Evolutionary conservation across 2,113 vertebrate species (phyloP), one percentile per base, ranked within the genome.

Genomic region (Hiodon tergisus): DNA sequence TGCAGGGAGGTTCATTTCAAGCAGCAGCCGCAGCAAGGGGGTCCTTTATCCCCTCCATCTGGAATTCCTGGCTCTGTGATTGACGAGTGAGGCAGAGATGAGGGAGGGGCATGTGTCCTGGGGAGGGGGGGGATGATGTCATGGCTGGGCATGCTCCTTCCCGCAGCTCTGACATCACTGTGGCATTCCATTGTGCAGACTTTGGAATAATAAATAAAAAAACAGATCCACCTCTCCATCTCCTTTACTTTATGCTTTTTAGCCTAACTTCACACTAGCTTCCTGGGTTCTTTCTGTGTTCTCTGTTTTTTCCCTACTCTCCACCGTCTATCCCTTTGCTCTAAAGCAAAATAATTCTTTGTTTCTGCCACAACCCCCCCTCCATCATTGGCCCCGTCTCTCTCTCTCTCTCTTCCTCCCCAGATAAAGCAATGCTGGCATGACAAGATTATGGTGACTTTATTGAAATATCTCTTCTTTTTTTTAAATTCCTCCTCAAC

Each of bases 101-200:
- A 55, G 54, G 65, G 73, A 59, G 65, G 73, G 55, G 53, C n/a
- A 11, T 59, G 54, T 47, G 11, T 51, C 46, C 73, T 55, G 17
- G 13, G 72, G 72, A 54, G 72, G 63, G 65, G 72, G 65, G 72
- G 63, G 65, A 71, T 75, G 73, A 75, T 75, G 73, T 75, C 73
- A 75, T 75, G 54, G 31, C 63, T 67, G 54, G 73, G 73, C 73
- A 75, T 75, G 73, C 73, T 75, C 73, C 53, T 74, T 74, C 73
- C 73, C 61, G 73, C 73, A n/a, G 63, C 62, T 57, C 55, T 63
- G 59, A 63, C 71, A 52, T 73, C 71, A 62, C 71, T 67, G 63
- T 66, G 17, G 17, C 72, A 67, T 55, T 72, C 70, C 70, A 72
- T 72, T 60, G 55, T 50, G 55, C 70, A 60, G 70, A 57, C 55